Base-by-base conservation (phyloP, 2,888 invertebrate species). In the Nymphalis c-album region DNA sequence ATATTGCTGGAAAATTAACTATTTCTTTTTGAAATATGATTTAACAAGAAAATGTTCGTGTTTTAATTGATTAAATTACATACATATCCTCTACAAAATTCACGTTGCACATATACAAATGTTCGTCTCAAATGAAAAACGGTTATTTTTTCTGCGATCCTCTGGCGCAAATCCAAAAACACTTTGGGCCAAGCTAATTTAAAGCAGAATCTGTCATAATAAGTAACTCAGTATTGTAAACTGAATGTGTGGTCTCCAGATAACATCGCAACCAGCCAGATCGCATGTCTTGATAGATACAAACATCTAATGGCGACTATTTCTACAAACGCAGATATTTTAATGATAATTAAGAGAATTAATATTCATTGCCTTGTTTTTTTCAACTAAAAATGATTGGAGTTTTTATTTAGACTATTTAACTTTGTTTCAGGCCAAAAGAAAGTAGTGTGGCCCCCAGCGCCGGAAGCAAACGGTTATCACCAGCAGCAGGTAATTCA, bases 401-500 rank as follows among this genome's bases (percentile, higher is more conserved):
- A 2, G 18, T 18, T 7, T 50, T 18, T 48, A 31, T 17, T 26
- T 20, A 26, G 3, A 35, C 50, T 35, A n/a, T 48, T 22, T 46
- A 46, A 46, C 57, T 64, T 76, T 73, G 69, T 73, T 94, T 17
- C 92, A 97, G 97, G 95, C 86, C 94, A 95, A 79, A 97, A 96
- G 93, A 95, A 96, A 91, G 96, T 97, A 81, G 96, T 96, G 88
- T 97, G 97, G 97, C 97, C 97, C 75, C 97, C 97, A 76, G 94
- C 95, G 84, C 95, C 94, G 75, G 94, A 95, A 85, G 94, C 94
- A 74, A 93, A 94, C 87, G 93, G 93, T 68, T 90, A 93, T 77
- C 93, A 94, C 76, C 93, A 94, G 84, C 93, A 93, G 84, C 94
- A 95, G 94, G 95, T 95, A 93, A 75, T 60, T 51, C 18, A 51